Evolutionary conservation across 1,140 invertebrate genomes (phyloP), one percentile per base, ranked within the genome.

Genomic region (Cardiocondyla obscurior): DNA sequence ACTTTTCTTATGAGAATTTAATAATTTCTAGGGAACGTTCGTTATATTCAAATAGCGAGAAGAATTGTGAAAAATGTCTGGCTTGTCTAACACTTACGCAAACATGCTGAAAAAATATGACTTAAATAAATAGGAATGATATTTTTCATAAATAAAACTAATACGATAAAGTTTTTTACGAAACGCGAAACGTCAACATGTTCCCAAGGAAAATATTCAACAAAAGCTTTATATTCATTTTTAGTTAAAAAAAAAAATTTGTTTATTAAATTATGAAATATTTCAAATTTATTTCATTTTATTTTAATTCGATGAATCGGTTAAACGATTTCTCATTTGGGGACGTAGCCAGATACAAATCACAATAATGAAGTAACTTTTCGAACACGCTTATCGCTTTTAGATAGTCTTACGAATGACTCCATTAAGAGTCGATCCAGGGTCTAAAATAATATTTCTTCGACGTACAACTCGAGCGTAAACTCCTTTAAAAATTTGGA

Each of bases 371-470:
- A 70, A 53, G 46, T 14, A 36, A 4, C 19, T 53, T 8, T 0
- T 12, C n/a, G 28, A 12, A 55, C 33, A 12, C 28, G 33, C 19
- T 36, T 57, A 39, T 62, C 33, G 58, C 58, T 62, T 2, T 36
- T 4, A 39, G 58, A 12, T n/a, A 39, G 33, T 72, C 14, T 25
- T 55, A 57, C 51, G 3, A 7, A 33, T 25, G 22, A 39, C 30
- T 28, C 16, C 25, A 57, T 57, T 8, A 51, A 58, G 6, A 5
- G 3, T 42, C 22, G 12, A 44, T 36, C n/a, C n/a, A n/a, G n/a
- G n/a, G 51, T 6, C 22, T n/a, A 16, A 10, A 42, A 22, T 70
- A 19, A 76, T 76, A 46, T 64, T 76, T 76, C 58, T 46, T n/a
- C 39, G 28, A 36, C 22, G 5, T 12, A 22, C 12, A 46, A 22